Evolutionary conservation across 2,888 invertebrate species (phyloP).

Genomic region (Pinctada fucata): DNA sequence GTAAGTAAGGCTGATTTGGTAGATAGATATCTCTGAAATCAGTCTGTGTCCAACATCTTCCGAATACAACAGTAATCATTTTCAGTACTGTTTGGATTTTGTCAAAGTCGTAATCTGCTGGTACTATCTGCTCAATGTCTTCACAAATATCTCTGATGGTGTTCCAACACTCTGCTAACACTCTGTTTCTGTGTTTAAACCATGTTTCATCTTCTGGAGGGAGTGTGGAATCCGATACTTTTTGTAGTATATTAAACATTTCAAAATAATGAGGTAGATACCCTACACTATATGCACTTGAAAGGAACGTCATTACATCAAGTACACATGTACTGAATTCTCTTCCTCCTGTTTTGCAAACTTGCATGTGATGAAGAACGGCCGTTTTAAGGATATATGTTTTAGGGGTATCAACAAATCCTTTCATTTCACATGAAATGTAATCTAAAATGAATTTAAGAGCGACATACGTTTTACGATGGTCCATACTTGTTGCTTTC

Average conservation of each 20-base stretch:
- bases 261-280: neutral
- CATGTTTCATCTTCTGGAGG: neutral
- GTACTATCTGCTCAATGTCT: constrained; percentile 3
- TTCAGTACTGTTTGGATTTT: constrained; percentile 3
- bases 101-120: constrained; percentile 5
- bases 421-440: no score
- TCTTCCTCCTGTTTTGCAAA: no score
- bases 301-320: neutral
- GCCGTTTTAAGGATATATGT: no score
- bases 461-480: no score
- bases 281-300: neutral
- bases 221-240: neutral
- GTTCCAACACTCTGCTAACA: neutral
- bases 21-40: constrained; percentile 4
- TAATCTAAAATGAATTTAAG: no score
- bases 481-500: no score
- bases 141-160: neutral
- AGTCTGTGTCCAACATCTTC: neutral
- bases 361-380: no score
- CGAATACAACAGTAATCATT: neutral
- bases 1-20: no score
- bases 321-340: neutral
- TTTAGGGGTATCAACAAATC: no score
- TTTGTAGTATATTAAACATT: neutral
- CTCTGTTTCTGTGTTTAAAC: constrained; percentile 4